Base-by-base conservation (phyloP, 2,113 vertebrate genomes). In the Scalopus aquaticus region DNA sequence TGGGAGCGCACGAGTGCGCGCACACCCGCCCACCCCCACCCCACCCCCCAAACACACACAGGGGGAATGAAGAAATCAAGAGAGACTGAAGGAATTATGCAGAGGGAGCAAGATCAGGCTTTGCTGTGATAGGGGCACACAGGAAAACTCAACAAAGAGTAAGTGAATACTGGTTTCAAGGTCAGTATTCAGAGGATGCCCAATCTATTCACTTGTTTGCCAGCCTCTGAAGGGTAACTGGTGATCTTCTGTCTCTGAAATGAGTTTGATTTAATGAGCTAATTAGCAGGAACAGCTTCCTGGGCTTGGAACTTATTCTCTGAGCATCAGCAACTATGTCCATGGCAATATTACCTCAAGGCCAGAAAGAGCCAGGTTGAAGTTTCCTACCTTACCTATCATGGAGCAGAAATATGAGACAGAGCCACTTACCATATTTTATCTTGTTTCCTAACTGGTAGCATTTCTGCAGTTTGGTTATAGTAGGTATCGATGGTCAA, bases 401-500 rank as follows among this genome's bases (percentile, higher is more conserved):
- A 72, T 0, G 19, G 26, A 82, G 60, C 72, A 78, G 51, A 73
- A 39, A 65, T 65, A 35, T 35, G 20, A 88, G 70, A 69, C 30
- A 15, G 13, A 10, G 30, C n/a, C 51, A 74, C 98, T 96, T 98
- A 99, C 99, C 99, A 99, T 94, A 97, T 98, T 92, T 98, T 99
- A 97, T 99, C 99, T 62, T 56, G 93, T 49, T 95, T 98, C 83
- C 20, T 30, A 39, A 32, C 20, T 1, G 98, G 91, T 13, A 99
- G 30, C 35, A 95, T 97, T 54, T 98, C 96, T 87, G 98, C 97
- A 1, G 91, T 95, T 82, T 97, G 94, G 90, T 99, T 95, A 26
- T 98, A 97, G 94, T 98, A 94, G 60, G 97, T 94, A 65, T 99
- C 99, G 1, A 99, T 58, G 1, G 98, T 96, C 69, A 99, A 98